phyloP scores from a whole-genome alignment of 2,797 vertebrate species.

The Anas acuta region DNA sequence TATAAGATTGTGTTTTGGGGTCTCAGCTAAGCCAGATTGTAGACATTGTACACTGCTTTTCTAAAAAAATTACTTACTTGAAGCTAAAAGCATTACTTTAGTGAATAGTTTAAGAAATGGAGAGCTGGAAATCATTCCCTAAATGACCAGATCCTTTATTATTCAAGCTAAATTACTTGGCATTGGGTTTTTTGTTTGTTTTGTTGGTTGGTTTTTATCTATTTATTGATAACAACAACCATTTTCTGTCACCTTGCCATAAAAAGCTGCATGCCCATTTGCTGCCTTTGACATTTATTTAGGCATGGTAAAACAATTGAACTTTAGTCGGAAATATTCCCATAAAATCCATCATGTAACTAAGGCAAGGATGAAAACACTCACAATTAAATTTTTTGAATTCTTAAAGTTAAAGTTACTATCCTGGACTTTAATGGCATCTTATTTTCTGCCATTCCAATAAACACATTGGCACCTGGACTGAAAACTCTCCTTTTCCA shows the following conservation, averaged over 20 bases:
- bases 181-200: neutral
- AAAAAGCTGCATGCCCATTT: conserved; percentile 5
- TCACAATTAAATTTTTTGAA: conserved; percentile 1
- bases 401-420: conserved; percentile 62
- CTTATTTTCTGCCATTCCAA: conserved; percentile 68
- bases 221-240: neutral
- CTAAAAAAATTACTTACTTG: neutral
- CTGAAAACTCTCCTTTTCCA: conserved; percentile 41
- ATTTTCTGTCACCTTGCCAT: neutral
- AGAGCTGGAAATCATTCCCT: neutral
- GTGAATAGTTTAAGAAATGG: neutral
- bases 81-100: neutral
- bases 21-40: neutral
- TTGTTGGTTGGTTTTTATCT: neutral
- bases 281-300: conserved; percentile 53
- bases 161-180: neutral
- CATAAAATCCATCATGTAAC: conserved; percentile 48
- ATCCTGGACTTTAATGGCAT: conserved; percentile 29
- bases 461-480: neutral
- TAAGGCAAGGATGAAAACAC: conserved; percentile 53
- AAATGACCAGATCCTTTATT: neutral
- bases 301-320: neutral
- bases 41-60: neutral
- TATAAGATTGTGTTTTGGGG: neutral
- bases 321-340: conserved; percentile 8